A percentile compares a stretch with the other conserved stretches of the same genome.
Evolutionary conservation across 53 echinoderm and acorn worm genomes (phyloP).

Genomic region (Holothuria leucospilota): DNA sequence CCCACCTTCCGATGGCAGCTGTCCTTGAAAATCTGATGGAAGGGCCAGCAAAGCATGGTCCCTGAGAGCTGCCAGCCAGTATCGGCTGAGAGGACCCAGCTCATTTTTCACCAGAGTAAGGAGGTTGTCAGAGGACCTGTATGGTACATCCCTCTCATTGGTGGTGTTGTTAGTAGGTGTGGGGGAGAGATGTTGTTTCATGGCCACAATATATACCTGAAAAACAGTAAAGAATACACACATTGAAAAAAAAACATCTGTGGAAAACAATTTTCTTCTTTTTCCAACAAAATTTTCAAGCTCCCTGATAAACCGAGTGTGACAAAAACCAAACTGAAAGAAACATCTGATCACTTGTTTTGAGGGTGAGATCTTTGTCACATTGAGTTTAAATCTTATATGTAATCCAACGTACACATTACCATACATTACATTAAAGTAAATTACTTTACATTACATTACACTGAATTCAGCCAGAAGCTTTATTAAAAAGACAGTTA

Average conservation of each 20-base stretch:
- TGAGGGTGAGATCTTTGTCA: too few relatives aligned
- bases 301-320: background rate
- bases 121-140: slow-evolving; percentile 82
- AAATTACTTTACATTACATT: too few relatives aligned
- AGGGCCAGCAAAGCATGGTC: slow-evolving; percentile 97
- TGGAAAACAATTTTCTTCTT: background rate
- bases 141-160: slow-evolving; percentile 54
- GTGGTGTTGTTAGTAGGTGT: slow-evolving; percentile 52
- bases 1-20: slow-evolving; percentile 91
- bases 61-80: slow-evolving; percentile 96
- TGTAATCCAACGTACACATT: too few relatives aligned
- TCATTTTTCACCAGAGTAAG: slow-evolving; percentile 92
- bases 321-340: too few relatives aligned
- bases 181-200: slow-evolving; percentile 80
- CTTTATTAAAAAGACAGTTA: too few relatives aligned
- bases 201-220: slow-evolving; percentile 97
- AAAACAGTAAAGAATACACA: background rate
- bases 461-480: too few relatives aligned
- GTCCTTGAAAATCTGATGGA: slow-evolving; percentile 88
- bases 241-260: background rate
- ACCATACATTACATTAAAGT: too few relatives aligned
- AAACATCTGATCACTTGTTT: too few relatives aligned
- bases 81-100: slow-evolving; percentile 85
- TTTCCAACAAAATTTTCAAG: background rate
- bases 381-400: too few relatives aligned